These are phyloP conservation scores for Stegophylla sp. DNA, from an alignment of 2,888 invertebrate species.

Conservation along the genomic window DNA sequence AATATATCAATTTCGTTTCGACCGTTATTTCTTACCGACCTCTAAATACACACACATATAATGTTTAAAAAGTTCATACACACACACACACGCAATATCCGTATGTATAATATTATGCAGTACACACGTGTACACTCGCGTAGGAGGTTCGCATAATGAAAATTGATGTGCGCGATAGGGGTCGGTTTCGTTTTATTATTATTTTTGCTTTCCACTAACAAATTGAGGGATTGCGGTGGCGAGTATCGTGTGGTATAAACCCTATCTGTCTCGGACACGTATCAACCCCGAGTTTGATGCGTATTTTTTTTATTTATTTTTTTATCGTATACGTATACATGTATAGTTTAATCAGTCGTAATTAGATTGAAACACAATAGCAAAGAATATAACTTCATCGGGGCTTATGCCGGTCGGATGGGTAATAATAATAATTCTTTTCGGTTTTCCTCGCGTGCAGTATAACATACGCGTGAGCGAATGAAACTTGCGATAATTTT, in stretches of 20 bases:
- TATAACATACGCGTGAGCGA: slow-evolving; percentile 18
- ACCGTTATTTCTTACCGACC: slow-evolving; percentile 13
- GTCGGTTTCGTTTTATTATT: slow-evolving; percentile 45
- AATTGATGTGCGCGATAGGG: slow-evolving; percentile 51
- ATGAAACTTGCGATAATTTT: not conserved
- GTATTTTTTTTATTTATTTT: not conserved
- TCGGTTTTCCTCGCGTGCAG: slow-evolving; percentile 19
- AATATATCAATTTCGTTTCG: slow-evolving; percentile 36
- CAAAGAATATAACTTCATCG: slow-evolving; percentile 45
- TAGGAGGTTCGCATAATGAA: slow-evolving; percentile 51
- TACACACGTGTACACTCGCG: not conserved
- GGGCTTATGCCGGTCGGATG: slow-evolving; percentile 41
- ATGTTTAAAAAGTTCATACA: too few relatives aligned
- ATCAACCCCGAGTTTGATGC: slow-evolving; percentile 36
- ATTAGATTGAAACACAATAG: slow-evolving; percentile 57
- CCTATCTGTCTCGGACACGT: slow-evolving; percentile 48
- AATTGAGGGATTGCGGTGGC: slow-evolving; percentile 28
- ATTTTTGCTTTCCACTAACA: slow-evolving; percentile 27
- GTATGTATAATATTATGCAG: too few relatives aligned
- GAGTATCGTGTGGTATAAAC: slow-evolving; percentile 37
- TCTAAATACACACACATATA: not conserved
- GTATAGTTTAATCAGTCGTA: slow-evolving; percentile 48
- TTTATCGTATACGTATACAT: not conserved
- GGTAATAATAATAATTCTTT: slow-evolving; percentile 39
- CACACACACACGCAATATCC: not conserved